Percentiles rank a stretch among this genome's conserved stretches.
Evolutionary conservation across 2,797 vertebrate genomes (phyloP).

Genomic region (Phaenicophaeus curvirostris): DNA sequence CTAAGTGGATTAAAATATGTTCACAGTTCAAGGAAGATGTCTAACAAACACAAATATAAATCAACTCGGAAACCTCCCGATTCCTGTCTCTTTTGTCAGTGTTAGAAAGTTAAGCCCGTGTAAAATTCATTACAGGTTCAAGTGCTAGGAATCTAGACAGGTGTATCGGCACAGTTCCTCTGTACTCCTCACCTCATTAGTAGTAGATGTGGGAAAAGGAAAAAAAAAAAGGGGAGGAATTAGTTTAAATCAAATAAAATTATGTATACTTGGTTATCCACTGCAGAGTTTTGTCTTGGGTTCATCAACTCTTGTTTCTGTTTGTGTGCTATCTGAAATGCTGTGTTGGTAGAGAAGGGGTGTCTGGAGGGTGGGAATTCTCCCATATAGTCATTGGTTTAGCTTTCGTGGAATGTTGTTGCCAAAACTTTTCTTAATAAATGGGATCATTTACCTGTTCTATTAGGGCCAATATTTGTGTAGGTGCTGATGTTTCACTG

Average conservation of each 20-base stretch:
- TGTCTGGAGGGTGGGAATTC: neutral
- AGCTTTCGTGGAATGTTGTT: neutral
- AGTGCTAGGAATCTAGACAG: neutral
- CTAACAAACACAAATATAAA: neutral
- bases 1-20: neutral
- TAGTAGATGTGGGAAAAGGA: neutral
- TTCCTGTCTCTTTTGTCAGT: neutral
- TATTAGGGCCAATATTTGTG: neutral
- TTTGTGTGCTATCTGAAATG: neutral
- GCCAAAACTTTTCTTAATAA: neutral
- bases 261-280: neutral
- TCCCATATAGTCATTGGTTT: neutral
- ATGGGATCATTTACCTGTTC: neutral
- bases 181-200: neutral
- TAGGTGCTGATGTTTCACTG: neutral
- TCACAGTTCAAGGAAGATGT: neutral
- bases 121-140: constrained; percentile 1
- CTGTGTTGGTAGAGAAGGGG: neutral
- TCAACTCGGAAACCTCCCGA: neutral
- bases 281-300: neutral
- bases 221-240: neutral
- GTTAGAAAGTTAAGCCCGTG: neutral
- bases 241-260: neutral
- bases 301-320: neutral
- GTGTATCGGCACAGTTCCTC: neutral